Evolutionary conservation across 2,888 invertebrate genomes (phyloP), one percentile per base, ranked within the genome.

Genomic region (Mythimna pallens): DNA sequence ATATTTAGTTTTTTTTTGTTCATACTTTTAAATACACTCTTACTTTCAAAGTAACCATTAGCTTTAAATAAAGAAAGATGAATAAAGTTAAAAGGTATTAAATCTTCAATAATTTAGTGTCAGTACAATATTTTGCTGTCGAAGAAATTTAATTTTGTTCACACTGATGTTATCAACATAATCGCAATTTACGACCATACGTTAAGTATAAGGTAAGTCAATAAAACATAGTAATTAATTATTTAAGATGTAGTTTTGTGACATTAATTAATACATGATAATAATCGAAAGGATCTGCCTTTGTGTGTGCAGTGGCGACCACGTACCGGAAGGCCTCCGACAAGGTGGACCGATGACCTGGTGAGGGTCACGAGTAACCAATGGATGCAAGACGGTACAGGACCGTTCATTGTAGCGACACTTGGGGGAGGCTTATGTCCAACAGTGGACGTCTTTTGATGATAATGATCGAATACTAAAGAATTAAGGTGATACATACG

Each of bases 391-490:
- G 4, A 36, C 7, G 30, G 6, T 10, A 40, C 1, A 40, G 40
- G 40, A 40, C 40, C 40, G 10, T 40, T 40, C 40, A 40, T 40
- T 40, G 40, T 40, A 9, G 9, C 10, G 2, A 40, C 40, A 40
- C 40, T 40, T 40, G 40, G 40, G 40, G 10, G 40, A 40, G 40
- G 40, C 40, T 2, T 40, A 36, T 36, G 36, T 36, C 8, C 9
- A 36, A 36, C 36, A 8, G 36, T 36, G 36, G 9, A 36, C 36
- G 1, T 9, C 9, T 36, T 36, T 36, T 9, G 36, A 36, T 12
- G 12, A 82, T 84, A 70, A 62, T 65, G 36, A 68, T 79, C 76
- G 40, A 58, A 61, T 70, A 81, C 61, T 62, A 22, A 66, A 68
- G 40, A 43, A 63, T 59, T 43, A 52, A 54, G 57, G 20, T 65